phyloP scores from a whole-genome alignment of 2,888 invertebrate genomes.

The Folsomia candida region DNA sequence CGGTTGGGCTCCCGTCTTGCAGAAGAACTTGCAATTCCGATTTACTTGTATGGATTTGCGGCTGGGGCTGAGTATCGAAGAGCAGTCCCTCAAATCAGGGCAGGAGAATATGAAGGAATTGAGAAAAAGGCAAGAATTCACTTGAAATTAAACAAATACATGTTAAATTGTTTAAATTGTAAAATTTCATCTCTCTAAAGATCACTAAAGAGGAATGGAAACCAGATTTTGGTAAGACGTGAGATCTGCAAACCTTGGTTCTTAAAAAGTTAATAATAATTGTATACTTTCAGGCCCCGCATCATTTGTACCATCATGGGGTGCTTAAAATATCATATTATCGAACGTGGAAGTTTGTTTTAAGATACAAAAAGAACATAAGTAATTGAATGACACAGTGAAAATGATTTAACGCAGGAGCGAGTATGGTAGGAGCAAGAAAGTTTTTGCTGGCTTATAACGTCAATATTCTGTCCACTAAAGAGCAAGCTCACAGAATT shows the following conservation, averaged over 20 bases:
- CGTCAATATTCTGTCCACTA: constrained; percentile 59
- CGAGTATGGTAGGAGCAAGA: constrained; percentile 55
- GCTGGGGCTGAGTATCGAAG: constrained; percentile 54
- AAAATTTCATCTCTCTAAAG: constrained; percentile 18
- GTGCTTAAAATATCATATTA: too few relatives aligned
- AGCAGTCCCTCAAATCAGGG: constrained; percentile 57
- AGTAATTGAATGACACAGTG: not conserved
- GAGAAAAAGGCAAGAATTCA: constrained; percentile 55
- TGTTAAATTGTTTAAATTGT: not conserved
- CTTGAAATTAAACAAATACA: constrained; percentile 42
- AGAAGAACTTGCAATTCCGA: constrained; percentile 57
- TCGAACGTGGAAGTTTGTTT: not conserved
- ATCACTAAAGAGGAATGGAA: constrained; percentile 54
- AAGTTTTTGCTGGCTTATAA: constrained; percentile 62
- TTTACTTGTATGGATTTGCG: constrained; percentile 59
- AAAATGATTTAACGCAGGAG: not conserved
- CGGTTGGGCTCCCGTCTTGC: constrained; percentile 57
- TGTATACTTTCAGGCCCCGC: too few relatives aligned
- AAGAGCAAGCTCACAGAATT: constrained; percentile 61
- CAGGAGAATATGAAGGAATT: constrained; percentile 60
- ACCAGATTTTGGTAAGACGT: constrained; percentile 61
- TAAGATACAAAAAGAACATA: not conserved
- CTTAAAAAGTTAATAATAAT: too few relatives aligned
- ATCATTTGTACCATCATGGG: constrained; percentile 58
- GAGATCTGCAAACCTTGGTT: too few relatives aligned